These are phyloP conservation scores for Chrysomela aeneicollis DNA, from an alignment of 2,888 invertebrate genomes.

Conservation along the genomic window DNA sequence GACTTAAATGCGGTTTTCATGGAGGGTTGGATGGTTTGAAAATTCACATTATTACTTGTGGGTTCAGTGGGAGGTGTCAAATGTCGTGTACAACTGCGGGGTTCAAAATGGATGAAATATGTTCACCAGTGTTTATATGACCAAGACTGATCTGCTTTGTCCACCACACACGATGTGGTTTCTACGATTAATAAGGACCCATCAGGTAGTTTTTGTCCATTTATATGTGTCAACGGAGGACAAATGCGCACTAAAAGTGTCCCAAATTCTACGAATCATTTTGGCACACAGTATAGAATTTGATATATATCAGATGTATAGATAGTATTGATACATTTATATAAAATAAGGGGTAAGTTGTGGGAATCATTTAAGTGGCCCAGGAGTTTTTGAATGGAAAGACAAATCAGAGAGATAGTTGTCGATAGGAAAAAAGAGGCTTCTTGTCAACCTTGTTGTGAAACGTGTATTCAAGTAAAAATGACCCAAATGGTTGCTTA, in stretches of 20 bases:
- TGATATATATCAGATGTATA: background rate
- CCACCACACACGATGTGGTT: conserved; percentile 53
- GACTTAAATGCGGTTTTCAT: conserved; percentile 28
- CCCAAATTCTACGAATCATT: background rate
- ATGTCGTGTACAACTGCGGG: conserved; percentile 48
- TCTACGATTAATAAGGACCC: conserved; percentile 53
- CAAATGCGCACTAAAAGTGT: background rate
- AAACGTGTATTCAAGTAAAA: too few relatives aligned
- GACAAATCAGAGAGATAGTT: too few relatives aligned
- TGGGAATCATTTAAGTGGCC: too few relatives aligned
- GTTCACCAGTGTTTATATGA: conserved; percentile 50
- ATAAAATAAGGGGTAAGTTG: too few relatives aligned
- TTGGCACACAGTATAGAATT: background rate
- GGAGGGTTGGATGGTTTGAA: conserved; percentile 27
- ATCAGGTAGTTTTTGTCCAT: conserved; percentile 55
- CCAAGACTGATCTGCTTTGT: conserved; percentile 51
- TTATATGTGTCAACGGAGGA: conserved; percentile 46
- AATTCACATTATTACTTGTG: conserved; percentile 47
- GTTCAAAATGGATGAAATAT: conserved; percentile 48
- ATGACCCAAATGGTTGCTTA: too few relatives aligned
- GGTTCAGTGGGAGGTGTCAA: conserved; percentile 50
- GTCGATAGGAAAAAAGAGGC: too few relatives aligned
- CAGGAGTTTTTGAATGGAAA: too few relatives aligned
- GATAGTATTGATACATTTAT: background rate
- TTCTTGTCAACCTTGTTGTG: too few relatives aligned